These are phyloP conservation scores for Corella eumyota DNA, from an alignment of 23 tunicate genomes.

Conservation along the genomic window DNA sequence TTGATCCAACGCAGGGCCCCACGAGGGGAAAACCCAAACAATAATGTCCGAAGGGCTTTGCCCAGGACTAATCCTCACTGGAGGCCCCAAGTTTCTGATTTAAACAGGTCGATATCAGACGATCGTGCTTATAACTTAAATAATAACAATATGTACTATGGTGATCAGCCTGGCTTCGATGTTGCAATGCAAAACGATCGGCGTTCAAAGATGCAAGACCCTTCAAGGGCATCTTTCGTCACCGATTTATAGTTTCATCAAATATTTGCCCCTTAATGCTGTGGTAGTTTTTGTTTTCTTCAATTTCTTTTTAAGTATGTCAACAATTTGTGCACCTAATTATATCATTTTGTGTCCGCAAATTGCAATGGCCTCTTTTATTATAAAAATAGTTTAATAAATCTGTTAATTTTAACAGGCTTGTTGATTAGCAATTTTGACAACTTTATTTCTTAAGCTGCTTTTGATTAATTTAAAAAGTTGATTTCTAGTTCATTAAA, in stretches of 20 bases:
- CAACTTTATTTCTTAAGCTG: too few relatives aligned
- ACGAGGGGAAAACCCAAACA: background rate
- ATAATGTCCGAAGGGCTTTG: constrained; percentile 16
- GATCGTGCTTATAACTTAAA: constrained; percentile 9
- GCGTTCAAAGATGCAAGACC: constrained; percentile 2
- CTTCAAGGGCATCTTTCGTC: constrained; percentile 11
- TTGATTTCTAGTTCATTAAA: too few relatives aligned
- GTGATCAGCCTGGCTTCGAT: background rate
- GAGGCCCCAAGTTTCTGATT: constrained; percentile 32
- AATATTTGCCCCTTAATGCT: too few relatives aligned
- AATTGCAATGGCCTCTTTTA: too few relatives aligned
- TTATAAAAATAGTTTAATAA: too few relatives aligned
- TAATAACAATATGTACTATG: background rate
- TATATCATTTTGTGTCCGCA: too few relatives aligned
- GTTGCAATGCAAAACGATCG: constrained; percentile 3
- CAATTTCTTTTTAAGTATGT: too few relatives aligned
- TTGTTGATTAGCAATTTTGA: too few relatives aligned
- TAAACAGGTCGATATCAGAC: constrained; percentile 27
- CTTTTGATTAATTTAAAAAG: too few relatives aligned
- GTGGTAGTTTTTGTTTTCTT: too few relatives aligned
- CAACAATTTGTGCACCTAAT: too few relatives aligned
- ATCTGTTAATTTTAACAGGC: too few relatives aligned
- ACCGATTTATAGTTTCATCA: constrained; percentile 11
- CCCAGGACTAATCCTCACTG: constrained; percentile 51
- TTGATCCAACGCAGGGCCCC: background rate